Percentiles rank a stretch among this genome's conserved stretches.
Conservation (phyloP, 2,888 invertebrate species). For the Villa cingulata region DNA sequence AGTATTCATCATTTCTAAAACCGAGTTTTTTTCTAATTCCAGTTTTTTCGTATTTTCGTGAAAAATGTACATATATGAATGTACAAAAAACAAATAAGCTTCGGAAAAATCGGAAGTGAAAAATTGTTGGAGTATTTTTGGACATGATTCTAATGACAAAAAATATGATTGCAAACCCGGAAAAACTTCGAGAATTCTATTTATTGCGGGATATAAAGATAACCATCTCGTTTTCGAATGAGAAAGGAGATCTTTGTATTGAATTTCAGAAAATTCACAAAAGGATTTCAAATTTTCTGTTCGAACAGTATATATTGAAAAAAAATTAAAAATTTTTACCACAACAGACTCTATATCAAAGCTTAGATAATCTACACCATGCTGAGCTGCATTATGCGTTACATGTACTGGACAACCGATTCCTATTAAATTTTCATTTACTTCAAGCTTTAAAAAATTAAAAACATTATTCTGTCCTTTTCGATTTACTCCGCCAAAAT, state of each 20-base stretch:
- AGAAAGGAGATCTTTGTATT: background rate
- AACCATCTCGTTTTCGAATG: constrained; percentile 1
- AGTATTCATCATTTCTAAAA: too few relatives aligned
- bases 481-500: background rate
- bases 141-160: background rate
- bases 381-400: constrained; percentile 8
- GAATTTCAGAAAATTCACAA: background rate
- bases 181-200: background rate
- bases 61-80: too few relatives aligned
- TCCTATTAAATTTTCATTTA: background rate
- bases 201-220: background rate
- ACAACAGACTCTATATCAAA: constrained; percentile 17
- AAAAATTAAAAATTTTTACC: constrained; percentile 16
- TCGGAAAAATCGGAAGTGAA: too few relatives aligned
- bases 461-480: background rate
- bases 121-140: too few relatives aligned
- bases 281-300: constrained; percentile 4
- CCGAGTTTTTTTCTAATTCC: too few relatives aligned
- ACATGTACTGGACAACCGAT: background rate
- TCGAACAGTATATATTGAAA: constrained; percentile 13
- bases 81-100: too few relatives aligned
- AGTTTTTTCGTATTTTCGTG: too few relatives aligned
- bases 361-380: constrained; percentile 11
- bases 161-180: background rate
- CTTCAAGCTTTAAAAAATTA: background rate